Conservation (phyloP, 2,888 invertebrate species). For the Lordiphosa fenestrarum region DNA sequence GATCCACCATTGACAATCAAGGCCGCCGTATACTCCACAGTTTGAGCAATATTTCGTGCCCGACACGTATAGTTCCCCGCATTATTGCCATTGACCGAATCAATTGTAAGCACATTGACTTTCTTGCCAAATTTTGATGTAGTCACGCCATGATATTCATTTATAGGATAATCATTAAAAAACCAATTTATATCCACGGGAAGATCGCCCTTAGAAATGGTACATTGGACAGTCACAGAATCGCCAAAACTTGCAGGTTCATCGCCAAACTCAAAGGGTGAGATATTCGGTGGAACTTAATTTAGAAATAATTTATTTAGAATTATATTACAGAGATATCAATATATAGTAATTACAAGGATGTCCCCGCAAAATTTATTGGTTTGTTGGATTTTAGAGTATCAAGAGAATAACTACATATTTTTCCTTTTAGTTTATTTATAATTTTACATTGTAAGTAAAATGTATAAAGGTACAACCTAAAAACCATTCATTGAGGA, state of each 20-base stretch:
- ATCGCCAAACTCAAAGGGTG: constrained; percentile 82
- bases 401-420: too few species aligned
- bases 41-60: constrained; percentile 82
- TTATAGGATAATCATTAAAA: constrained; percentile 84
- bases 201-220: constrained; percentile 85
- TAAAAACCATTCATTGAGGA: too few species aligned
- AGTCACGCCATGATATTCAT: constrained; percentile 81
- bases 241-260: constrained; percentile 85
- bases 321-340: too few species aligned
- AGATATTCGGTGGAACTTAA: constrained; percentile 80
- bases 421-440: too few species aligned
- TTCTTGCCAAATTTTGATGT: constrained; percentile 82
- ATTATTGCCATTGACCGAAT: constrained; percentile 82
- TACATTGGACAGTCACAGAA: constrained; percentile 84
- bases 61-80: constrained; percentile 83
- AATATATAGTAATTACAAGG: not conserved
- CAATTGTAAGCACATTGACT: constrained; percentile 83
- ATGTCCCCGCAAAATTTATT: not conserved
- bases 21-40: constrained; percentile 81
- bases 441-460: too few species aligned
- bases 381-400: too few species aligned
- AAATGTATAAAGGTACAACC: too few species aligned
- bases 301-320: too few species aligned
- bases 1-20: constrained; percentile 82
- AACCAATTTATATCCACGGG: constrained; percentile 85